Conservation (phyloP, 2,888 invertebrate genomes). For the Nematopogon swammerdamellus region DNA sequence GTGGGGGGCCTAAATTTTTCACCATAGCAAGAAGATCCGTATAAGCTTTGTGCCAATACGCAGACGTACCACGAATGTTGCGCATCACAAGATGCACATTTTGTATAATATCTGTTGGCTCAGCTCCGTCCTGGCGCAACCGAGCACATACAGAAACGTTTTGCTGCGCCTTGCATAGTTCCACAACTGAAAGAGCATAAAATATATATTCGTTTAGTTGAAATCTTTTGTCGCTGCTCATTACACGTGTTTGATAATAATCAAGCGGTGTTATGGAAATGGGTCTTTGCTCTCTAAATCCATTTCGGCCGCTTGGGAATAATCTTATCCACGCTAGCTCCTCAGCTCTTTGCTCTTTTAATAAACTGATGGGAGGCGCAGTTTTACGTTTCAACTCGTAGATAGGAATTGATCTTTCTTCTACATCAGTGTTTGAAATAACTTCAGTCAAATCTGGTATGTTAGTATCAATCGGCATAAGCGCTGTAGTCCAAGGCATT, state of each 20-base stretch:
- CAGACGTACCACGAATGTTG: slow-evolving; percentile 1
- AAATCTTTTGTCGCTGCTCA: slow-evolving; percentile 1
- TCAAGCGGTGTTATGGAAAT: slow-evolving; percentile 1
- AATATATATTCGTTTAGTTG: slow-evolving; percentile 1
- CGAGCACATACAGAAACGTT: background rate
- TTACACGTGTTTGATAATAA: background rate
- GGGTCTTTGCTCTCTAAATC: background rate
- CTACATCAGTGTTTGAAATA: background rate
- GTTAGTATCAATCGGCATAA: background rate
- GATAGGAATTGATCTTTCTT: background rate
- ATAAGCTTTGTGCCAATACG: background rate
- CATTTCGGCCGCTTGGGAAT: background rate
- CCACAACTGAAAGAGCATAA: background rate
- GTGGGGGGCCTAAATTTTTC: background rate
- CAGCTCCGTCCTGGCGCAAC: background rate
- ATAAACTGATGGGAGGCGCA: slow-evolving; percentile 1
- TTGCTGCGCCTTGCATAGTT: background rate
- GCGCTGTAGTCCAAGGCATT: background rate
- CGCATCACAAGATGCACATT: slow-evolving; percentile 1
- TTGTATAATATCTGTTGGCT: background rate
- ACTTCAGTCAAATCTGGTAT: background rate
- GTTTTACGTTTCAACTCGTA: background rate
- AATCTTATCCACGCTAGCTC: slow-evolving; percentile 4
- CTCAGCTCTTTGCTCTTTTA: slow-evolving; percentile 5
- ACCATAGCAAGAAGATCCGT: slow-evolving; percentile 1